Evolutionary conservation across 2,113 vertebrate species (phyloP).

Genomic region (cat (Felis catus)): DNA sequence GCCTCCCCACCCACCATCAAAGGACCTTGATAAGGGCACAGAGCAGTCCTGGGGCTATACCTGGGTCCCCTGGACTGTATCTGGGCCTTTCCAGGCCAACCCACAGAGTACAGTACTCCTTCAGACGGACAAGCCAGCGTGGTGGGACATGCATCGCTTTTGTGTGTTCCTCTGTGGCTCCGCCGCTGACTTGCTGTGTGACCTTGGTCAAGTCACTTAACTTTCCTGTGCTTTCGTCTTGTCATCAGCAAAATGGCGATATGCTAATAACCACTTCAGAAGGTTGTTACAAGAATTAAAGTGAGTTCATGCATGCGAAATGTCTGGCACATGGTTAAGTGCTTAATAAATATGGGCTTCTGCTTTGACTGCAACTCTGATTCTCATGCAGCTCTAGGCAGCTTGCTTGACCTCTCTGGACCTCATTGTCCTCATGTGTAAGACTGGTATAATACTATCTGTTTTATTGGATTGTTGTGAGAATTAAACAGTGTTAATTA

Average conservation of each 20-base stretch:
- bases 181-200: background rate
- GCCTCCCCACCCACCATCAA: background rate
- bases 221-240: background rate
- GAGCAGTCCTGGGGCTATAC: background rate
- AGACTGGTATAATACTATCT: background rate
- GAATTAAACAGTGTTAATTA: constrained; percentile 47
- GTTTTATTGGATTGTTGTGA: constrained; percentile 55
- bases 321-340: background rate
- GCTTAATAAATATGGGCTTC: background rate
- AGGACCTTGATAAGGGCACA: background rate
- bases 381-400: background rate
- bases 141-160: background rate
- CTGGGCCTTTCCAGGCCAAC: background rate
- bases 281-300: background rate
- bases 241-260: background rate
- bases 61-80: background rate
- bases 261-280: background rate
- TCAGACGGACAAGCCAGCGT: background rate
- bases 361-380: background rate
- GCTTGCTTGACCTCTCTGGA: background rate
- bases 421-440: background rate
- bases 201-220: background rate
- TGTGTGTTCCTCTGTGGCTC: background rate
- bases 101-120: background rate
- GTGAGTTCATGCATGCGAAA: background rate